phyloP scores from a whole-genome alignment of 2,888 invertebrate genomes.

The Oasisia sp. region DNA sequence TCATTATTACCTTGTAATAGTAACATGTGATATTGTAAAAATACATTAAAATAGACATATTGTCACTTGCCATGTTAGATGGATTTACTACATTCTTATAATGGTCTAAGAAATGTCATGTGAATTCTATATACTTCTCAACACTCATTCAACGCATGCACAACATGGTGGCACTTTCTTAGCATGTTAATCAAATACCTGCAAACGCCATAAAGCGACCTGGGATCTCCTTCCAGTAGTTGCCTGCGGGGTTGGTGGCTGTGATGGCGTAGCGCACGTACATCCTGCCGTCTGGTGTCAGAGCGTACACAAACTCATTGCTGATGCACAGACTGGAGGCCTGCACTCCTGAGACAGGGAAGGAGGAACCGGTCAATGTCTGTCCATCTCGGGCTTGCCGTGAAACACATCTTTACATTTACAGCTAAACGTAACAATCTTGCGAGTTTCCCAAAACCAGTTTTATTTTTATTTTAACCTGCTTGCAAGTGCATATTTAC shows the following conservation, averaged over 20 bases:
- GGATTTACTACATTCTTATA: too few relatives aligned
- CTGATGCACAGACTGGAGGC: slow-evolving; percentile 66
- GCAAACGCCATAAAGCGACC: slow-evolving; percentile 54
- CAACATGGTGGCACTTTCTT: neutral
- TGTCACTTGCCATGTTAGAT: too few relatives aligned
- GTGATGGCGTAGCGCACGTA: slow-evolving; percentile 57
- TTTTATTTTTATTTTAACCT: too few relatives aligned
- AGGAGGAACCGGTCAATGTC: neutral
- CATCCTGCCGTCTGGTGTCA: slow-evolving; percentile 55
- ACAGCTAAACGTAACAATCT: too few relatives aligned
- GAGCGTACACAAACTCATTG: slow-evolving; percentile 57
- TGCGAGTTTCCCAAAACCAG: too few relatives aligned
- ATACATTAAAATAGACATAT: neutral
- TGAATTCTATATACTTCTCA: neutral
- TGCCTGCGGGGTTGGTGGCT: slow-evolving; percentile 51
- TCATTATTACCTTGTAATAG: neutral
- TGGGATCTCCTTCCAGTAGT: slow-evolving; percentile 64
- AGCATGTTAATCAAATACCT: slow-evolving; percentile 43
- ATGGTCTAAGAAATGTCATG: neutral
- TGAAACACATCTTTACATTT: too few relatives aligned
- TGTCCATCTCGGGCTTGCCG: neutral
- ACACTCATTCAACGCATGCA: neutral
- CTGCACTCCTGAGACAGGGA: slow-evolving; percentile 56
- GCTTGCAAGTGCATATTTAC: too few relatives aligned
- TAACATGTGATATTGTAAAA: neutral